Conservation (phyloP, 2,888 invertebrate species). For the Nudaria mundana region DNA sequence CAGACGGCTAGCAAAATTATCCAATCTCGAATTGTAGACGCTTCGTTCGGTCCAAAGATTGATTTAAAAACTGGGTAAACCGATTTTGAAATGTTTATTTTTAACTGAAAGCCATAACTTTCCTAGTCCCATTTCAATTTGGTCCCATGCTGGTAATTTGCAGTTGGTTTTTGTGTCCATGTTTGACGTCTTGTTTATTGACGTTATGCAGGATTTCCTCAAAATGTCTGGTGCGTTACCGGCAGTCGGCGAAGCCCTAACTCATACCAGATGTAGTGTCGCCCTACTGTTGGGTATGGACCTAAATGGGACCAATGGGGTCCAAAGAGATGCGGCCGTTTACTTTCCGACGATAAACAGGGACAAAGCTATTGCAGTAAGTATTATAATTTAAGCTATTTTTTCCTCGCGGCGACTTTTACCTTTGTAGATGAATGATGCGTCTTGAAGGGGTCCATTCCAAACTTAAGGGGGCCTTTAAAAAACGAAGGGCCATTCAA, state of each 20-base stretch:
- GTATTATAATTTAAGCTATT: neutral
- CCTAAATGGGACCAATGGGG: conserved; percentile 60
- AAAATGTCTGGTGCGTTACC: conserved; percentile 62
- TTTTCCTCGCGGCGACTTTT: neutral
- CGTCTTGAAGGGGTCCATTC: neutral
- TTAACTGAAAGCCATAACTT: too few relatives aligned
- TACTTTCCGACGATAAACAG: conserved; percentile 44
- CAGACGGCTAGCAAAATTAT: too few relatives aligned
- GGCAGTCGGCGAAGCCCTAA: conserved; percentile 75
- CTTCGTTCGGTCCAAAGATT: too few relatives aligned
- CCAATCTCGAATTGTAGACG: too few relatives aligned
- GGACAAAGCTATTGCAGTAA: conserved; percentile 37
- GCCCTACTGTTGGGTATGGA: conserved; percentile 84
- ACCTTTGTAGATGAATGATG: neutral
- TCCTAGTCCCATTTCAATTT: too few relatives aligned
- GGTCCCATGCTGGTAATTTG: too few relatives aligned
- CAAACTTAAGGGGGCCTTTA: too few relatives aligned
- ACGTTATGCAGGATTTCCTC: conserved; percentile 77
- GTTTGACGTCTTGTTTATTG: too few relatives aligned
- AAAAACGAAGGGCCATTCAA: too few relatives aligned
- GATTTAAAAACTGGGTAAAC: too few relatives aligned
- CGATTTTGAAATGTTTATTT: too few relatives aligned
- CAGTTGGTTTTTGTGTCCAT: too few relatives aligned
- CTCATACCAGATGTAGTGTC: conserved; percentile 54
- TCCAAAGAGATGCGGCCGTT: conserved; percentile 83